Evolutionary conservation across 2,797 vertebrate species (phyloP).

Genomic region (Acanthurus lineatus): DNA sequence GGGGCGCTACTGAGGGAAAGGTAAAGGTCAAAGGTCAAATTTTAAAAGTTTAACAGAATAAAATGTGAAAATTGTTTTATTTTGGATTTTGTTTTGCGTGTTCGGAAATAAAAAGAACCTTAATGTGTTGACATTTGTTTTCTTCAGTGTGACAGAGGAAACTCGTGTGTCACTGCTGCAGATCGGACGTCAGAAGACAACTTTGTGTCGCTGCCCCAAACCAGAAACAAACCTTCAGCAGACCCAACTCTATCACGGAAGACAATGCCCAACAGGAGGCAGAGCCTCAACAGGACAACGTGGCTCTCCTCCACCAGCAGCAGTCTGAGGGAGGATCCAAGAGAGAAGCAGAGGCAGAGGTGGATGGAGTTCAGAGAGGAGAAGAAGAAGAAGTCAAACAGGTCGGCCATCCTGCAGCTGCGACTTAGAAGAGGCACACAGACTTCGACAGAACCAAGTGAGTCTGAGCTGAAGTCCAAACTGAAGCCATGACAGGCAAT

Average conservation of each 20-base stretch:
- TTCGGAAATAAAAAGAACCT: background rate
- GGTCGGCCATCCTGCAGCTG: background rate
- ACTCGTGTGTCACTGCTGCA: background rate
- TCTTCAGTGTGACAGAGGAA: constrained; percentile 12
- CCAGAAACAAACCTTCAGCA: background rate
- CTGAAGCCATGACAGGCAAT: too few species aligned
- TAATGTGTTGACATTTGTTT: background rate
- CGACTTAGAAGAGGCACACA: constrained; percentile 11
- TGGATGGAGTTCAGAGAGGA: constrained; percentile 58
- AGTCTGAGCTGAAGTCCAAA: constrained; percentile 1
- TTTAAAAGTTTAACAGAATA: too few species aligned
- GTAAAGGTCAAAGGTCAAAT: constrained; percentile 32
- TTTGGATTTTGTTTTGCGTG: too few species aligned
- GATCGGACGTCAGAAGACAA: constrained; percentile 38
- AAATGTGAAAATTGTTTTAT: too few species aligned
- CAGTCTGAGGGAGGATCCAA: background rate
- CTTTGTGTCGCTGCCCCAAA: background rate
- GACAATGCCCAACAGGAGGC: background rate
- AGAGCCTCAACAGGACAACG: constrained; percentile 9
- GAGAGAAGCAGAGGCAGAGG: constrained; percentile 44
- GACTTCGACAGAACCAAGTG: constrained; percentile 60
- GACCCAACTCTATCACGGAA: background rate
- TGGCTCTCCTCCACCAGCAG: background rate
- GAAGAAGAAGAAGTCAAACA: constrained; percentile 12
- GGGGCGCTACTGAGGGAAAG: background rate